Conservation (phyloP, 1,140 invertebrate genomes). For the Nasonia longicornis region DNA sequence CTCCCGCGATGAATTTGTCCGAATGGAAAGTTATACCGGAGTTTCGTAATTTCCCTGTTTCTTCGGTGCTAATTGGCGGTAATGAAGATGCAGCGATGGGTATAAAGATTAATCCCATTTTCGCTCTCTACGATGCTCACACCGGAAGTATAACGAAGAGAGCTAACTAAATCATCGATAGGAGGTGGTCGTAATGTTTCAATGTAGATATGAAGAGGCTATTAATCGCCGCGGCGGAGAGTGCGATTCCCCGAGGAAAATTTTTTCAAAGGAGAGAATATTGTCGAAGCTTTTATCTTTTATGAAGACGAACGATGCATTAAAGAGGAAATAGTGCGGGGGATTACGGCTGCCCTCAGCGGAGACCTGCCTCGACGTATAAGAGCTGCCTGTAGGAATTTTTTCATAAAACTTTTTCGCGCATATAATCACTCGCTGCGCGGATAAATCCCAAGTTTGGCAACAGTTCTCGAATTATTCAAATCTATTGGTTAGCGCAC, state of each 20-base stretch:
- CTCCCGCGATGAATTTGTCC: neutral
- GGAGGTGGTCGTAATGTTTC: neutral
- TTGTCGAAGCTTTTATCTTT: constrained; percentile 8
- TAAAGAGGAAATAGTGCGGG: neutral
- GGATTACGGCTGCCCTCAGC: neutral
- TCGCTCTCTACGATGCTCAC: neutral
- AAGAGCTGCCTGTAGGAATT: neutral
- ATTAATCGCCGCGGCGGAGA: neutral
- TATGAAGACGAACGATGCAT: constrained; percentile 3
- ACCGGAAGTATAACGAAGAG: no score
- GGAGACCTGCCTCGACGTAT: neutral
- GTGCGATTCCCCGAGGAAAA: neutral
- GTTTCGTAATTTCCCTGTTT: neutral
- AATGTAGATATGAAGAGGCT: neutral
- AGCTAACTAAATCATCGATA: neutral
- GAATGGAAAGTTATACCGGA: neutral
- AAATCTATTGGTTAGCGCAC: neutral
- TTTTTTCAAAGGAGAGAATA: neutral
- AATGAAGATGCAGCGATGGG: neutral
- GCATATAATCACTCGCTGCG: neutral
- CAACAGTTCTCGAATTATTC: neutral
- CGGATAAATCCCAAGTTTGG: neutral
- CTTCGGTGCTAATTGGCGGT: neutral
- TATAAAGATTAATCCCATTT: neutral
- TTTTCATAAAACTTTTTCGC: neutral